Conservation (phyloP, 2,888 invertebrate species). For the Dromius quadrimaculatus region DNA sequence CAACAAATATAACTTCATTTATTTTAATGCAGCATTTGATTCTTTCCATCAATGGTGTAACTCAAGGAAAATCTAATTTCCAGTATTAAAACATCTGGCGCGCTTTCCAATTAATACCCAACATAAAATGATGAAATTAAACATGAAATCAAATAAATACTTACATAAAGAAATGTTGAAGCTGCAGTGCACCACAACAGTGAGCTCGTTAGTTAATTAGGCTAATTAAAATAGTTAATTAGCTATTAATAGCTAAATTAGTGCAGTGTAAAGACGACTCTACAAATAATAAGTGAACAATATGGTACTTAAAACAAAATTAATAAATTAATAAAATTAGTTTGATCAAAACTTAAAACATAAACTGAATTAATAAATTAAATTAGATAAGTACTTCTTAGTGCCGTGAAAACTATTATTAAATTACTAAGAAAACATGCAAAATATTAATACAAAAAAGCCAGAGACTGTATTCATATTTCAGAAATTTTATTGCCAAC, state of each 20-base stretch:
- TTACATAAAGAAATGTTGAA: conserved; percentile 47
- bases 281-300: conserved; percentile 50
- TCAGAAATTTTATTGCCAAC: too few species aligned
- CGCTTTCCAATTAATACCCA: not conserved
- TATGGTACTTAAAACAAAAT: conserved; percentile 50
- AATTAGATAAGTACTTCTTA: conserved; percentile 1
- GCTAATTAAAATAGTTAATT: conserved; percentile 50
- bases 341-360: conserved; percentile 25
- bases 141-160: conserved; percentile 45
- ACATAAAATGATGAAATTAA: conserved; percentile 22
- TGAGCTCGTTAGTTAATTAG: conserved; percentile 47
- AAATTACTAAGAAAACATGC: conserved; percentile 15
- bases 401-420: conserved; percentile 6
- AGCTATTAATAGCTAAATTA: conserved; percentile 46
- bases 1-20: too few species aligned
- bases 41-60: too few species aligned
- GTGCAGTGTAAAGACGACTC: conserved; percentile 48
- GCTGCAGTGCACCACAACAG: conserved; percentile 51
- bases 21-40: too few species aligned
- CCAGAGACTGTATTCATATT: too few species aligned
- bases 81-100: too few species aligned
- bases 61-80: too few species aligned
- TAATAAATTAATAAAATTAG: conserved; percentile 41
- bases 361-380: conserved; percentile 26
- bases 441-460: not conserved